These are phyloP conservation scores for Cardinalis cardinalis DNA, from an alignment of 2,113 vertebrate species.

Conservation along the genomic window DNA sequence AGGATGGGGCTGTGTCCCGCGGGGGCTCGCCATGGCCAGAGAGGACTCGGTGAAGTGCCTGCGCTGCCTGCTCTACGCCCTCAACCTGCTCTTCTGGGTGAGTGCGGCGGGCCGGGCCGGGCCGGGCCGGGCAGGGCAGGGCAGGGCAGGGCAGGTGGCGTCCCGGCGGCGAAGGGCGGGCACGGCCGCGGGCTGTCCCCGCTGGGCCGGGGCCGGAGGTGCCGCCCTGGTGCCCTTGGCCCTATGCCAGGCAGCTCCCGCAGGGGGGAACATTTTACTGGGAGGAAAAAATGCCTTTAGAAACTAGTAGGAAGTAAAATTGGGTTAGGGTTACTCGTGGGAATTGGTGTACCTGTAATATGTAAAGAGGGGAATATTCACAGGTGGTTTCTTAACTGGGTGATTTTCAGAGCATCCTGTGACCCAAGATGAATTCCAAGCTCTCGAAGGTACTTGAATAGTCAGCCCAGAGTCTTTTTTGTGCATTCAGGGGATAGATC, in stretches of 20 bases:
- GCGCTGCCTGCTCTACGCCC: slow-evolving; percentile 89
- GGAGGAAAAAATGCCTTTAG: neutral
- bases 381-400: neutral
- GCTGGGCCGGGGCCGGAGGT: neutral
- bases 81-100: slow-evolving; percentile 97
- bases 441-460: neutral
- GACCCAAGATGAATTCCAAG: neutral
- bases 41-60: slow-evolving; percentile 96
- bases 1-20: slow-evolving; percentile 75
- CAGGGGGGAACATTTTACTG: accelerated
- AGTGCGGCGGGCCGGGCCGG: slow-evolving; percentile 56
- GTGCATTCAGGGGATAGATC: neutral
- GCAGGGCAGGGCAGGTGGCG: slow-evolving; percentile 54
- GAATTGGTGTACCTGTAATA: neutral
- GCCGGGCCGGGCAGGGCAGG: neutral
- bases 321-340: neutral
- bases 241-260: neutral
- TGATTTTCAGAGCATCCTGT: neutral
- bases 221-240: neutral
- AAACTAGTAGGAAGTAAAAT: slow-evolving; percentile 13
- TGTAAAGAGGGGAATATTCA: neutral
- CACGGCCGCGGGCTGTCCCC: neutral
- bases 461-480: too few species aligned
- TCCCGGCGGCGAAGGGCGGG: neutral
- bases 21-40: slow-evolving; percentile 86